A percentile compares a stretch with the other conserved stretches of the same genome.
phyloP scores from a whole-genome alignment of 30 jellyfish, hydroid and myxozoan genomes.

The Clytia hemisphaerica region DNA sequence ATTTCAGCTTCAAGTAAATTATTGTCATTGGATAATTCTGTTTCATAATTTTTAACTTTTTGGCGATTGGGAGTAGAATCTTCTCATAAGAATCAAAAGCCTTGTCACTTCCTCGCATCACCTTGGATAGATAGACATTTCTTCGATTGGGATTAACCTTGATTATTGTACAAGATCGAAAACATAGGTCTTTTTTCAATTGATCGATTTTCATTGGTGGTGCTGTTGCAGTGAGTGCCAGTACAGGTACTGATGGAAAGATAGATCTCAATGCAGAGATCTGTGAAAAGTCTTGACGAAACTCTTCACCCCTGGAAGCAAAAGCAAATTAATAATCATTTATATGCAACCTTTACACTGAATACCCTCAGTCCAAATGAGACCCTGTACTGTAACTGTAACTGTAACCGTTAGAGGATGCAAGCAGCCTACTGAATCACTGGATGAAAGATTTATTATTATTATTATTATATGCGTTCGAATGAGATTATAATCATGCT shows the following conservation, averaged over 20 bases:
- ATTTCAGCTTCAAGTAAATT: slow-evolving; percentile 13
- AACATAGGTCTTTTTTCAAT: not conserved
- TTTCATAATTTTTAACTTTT: not conserved
- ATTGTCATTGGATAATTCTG: slow-evolving; percentile 11
- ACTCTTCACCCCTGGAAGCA: not conserved
- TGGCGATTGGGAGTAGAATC: slow-evolving; percentile 22
- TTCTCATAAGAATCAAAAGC: not conserved
- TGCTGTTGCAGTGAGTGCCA: slow-evolving; percentile 40
- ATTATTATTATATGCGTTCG: no score
- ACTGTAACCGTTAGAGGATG: no score
- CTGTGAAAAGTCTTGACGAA: not conserved
- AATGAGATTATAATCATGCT: no score
- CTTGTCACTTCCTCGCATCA: not conserved
- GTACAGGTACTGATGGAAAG: slow-evolving; percentile 7
- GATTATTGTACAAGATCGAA: not conserved
- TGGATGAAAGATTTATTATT: no score
- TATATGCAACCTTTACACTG: no score
- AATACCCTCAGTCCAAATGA: no score
- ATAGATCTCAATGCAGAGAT: not conserved
- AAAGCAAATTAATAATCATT: no score
- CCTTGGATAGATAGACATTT: not conserved
- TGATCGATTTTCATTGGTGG: slow-evolving; percentile 2
- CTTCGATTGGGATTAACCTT: slow-evolving; percentile 2
- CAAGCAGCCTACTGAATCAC: no score
- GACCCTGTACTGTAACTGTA: no score